Evolutionary conservation across 1,140 invertebrate species (phyloP), one percentile per base, ranked within the genome.

Genomic region (Drosophila santomea): DNA sequence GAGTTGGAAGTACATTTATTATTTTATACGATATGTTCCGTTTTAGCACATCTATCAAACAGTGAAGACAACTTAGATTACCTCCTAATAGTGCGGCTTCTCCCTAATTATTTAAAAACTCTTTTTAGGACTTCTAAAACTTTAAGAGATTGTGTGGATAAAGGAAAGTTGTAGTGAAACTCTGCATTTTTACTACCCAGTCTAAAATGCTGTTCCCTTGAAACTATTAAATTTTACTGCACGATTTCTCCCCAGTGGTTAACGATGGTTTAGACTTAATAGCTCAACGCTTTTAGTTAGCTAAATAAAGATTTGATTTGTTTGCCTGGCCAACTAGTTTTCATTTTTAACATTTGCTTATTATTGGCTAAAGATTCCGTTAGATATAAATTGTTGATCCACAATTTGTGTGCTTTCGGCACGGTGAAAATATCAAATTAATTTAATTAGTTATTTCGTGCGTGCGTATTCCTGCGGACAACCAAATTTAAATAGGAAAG

Each of bases 401-500:
- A 28, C 44, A 50, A 41, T 36, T 35, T 44, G 25, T 41, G 41
- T 44, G 38, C 39, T n/a, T 44, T n/a, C 12, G 6, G 10, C 28
- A 41, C 14, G 2, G 28, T 2, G n/a, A 35, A 66, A 44, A 44
- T 67, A 68, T 52, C 12, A 20, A 68, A 52, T 68, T 23, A 35
- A 45, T 38, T 38, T 6, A 17, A 52, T 52, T 64, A 11, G 35
- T 43, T 28, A 20, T 61, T 41, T 25, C 11, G 1, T 20, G 12
- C 17, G 3, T 59, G 28, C 10, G 38, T 10, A 1, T 28, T 11
- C 4, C 3, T 11, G 39, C 17, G 55, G 0, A 4, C 15, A 54
- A 23, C 32, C 50, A n/a, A 23, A 38, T 54, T 14, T 8, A 44
- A 57, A 44, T 44, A 17, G n/a, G 17, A 43, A 43, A 4, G 7